These are phyloP conservation scores for Ploceus nigricollis DNA, from an alignment of 2,113 vertebrate genomes.

Conservation along the genomic window DNA sequence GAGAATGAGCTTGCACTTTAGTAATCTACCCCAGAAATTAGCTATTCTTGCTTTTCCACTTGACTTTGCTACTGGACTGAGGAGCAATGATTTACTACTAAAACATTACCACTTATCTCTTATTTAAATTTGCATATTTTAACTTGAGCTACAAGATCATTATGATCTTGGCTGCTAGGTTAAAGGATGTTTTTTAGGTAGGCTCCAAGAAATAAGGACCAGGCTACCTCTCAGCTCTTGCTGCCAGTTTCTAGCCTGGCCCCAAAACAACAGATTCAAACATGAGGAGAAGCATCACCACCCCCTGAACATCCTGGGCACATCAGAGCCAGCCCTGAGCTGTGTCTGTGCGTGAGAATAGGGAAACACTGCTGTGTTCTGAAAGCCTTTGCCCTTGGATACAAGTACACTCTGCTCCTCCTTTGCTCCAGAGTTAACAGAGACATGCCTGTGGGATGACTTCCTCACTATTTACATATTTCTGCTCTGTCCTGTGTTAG, in stretches of 20 bases:
- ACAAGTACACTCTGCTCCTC: background rate
- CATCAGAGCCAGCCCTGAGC: background rate
- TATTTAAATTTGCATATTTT: background rate
- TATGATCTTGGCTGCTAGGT: background rate
- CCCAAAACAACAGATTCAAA: background rate
- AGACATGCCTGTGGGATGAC: background rate
- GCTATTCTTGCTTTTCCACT: background rate
- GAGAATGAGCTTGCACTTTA: background rate
- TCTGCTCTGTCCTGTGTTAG: background rate
- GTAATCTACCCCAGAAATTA: background rate
- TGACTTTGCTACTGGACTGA: background rate
- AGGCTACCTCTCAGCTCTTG: background rate
- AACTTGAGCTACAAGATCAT: background rate
- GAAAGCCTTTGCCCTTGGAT: slow-evolving; percentile 10
- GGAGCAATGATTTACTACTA: background rate
- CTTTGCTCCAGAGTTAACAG: background rate
- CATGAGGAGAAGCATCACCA: background rate
- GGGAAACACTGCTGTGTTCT: background rate
- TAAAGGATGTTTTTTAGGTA: background rate
- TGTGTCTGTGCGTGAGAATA: background rate
- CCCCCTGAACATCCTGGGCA: background rate
- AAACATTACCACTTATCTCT: background rate
- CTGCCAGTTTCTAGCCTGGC: background rate
- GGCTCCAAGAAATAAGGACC: background rate
- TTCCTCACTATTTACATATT: slow-evolving; percentile 45